These are phyloP conservation scores for Ficedula albicollis DNA, from an alignment of 2,797 vertebrate species.

Conservation along the genomic window DNA sequence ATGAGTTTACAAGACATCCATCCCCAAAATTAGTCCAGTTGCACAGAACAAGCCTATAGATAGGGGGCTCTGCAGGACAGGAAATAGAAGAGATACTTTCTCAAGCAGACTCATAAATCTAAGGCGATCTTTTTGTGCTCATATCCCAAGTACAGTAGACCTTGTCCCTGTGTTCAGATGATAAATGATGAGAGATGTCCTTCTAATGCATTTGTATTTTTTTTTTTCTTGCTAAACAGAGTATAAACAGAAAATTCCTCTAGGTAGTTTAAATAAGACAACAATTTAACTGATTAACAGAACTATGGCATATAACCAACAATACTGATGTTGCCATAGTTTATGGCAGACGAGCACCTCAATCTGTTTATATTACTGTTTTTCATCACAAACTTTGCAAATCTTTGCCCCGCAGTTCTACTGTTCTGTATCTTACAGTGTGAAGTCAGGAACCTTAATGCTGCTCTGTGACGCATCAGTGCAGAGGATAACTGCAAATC, in stretches of 20 bases:
- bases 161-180: constrained; percentile 41
- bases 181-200: constrained; percentile 55
- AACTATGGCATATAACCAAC: neutral
- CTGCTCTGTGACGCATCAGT: constrained; percentile 8
- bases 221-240: constrained; percentile 12
- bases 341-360: neutral
- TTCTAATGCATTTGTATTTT: constrained; percentile 50
- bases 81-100: constrained; percentile 21
- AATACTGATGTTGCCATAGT: neutral
- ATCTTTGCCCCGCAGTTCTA: constrained; percentile 10
- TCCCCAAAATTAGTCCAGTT: neutral
- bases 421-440: constrained; percentile 44
- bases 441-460: constrained; percentile 45
- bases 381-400: constrained; percentile 52
- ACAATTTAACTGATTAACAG: neutral
- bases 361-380: constrained; percentile 9
- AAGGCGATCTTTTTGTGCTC: neutral
- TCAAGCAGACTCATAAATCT: constrained; percentile 39
- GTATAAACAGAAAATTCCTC: constrained; percentile 28
- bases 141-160: constrained; percentile 30
- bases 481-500: constrained; percentile 55
- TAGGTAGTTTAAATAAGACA: constrained; percentile 48
- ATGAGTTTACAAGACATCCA: neutral
- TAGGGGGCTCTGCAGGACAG: constrained; percentile 71
- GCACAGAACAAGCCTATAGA: constrained; percentile 19